Evolutionary conservation across 2,888 invertebrate species (phyloP), one percentile per base, ranked within the genome.

Genomic region (Argyresthia albistria): DNA sequence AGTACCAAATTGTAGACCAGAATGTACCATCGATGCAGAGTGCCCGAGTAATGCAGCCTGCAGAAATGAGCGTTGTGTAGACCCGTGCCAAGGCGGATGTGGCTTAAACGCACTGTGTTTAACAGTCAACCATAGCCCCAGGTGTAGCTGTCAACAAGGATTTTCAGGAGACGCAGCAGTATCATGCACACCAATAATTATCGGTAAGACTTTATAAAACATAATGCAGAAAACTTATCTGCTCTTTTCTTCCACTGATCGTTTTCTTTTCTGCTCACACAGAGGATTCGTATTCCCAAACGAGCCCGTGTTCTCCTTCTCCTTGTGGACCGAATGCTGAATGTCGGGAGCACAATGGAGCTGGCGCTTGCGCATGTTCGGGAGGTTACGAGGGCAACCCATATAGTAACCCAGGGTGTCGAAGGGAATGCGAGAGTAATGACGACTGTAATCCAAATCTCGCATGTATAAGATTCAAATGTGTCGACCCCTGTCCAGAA

Each of bases 281-380:
- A 91, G 73, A 87, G 89, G 63, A 88, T 91, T 54, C 90, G 91
- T 47, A 89, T 89, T 25, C 25, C 25, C 25, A 25, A 46, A 72
- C 91, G n/a, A 92, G 94, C 59, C 95, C 96, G 6, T 95, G 96
- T 66, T 88, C 89, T 53, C 95, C 95, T 50, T 93, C 94, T 54
- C 95, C 95, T 1, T 96, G 96, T 68, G 96, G 96, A 43, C 93
- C 93, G 6, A 94, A 95, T 64, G 94, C 95, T 2, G 93, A 95
- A 75, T 96, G 94, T 63, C 90, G 94, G 8, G 95, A 95, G 75
- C 89, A 91, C 58, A 94, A 95, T 63, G 93, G 93, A 10, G 94
- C 95, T 0, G 95, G 94, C n/a, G 95, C 96, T 42, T 97, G 96
- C 67, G 90, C 91, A 35, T 96, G 96, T 67, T 91, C 92, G 7